Base-by-base conservation (phyloP, 2,797 vertebrate species). In the Diplodus puntazzo region DNA sequence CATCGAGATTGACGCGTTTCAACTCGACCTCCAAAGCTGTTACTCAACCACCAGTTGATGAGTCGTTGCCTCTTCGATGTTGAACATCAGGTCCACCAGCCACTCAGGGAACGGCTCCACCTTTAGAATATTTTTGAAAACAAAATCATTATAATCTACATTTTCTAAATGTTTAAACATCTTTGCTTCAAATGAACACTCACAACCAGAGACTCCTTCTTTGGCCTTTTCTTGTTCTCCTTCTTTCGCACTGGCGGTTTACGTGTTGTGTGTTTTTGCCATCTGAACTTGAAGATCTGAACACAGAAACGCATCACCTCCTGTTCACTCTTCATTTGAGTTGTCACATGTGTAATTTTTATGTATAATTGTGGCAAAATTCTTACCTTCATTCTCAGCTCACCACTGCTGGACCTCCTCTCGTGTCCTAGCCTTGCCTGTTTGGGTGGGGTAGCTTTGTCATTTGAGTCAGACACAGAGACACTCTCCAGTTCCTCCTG, bases 11-110 rank as follows among this genome's bases (percentile, higher is more conserved):
- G 52, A 6, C 4, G 59, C 46, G 42, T 46, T 67, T 49, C 50
- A 59, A 6, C 12, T 17, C 23, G 34, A n/a, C 17, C 46, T 23
- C 62, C 39, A 39, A 1, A 34, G 16, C 25, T 1, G 18, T 82
- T 75, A 91, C 80, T 94, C 96, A 65, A 96, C 87, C 34, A 91
- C 90, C 71, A 97, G 84, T 23, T 95, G 85, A 2, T 97, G 94
- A 23, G 82, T 86, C 11, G 87, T 94, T 69, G 97, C 96, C 69
- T 96, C 96, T 46, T 97, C 96, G 0, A 97, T 95, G 82, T 95
- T 93, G 75, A 82, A 23, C 93, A 97, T 96, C 64, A 96, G 89
- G 8, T 88, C 69, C 62, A 93, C 91, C 68, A 96, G 4, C 96
- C 96, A 97, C 49, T 80, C 57, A 2, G 95, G 92, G 25, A 92